Evolutionary conservation across 2,888 invertebrate species (phyloP).

Genomic region (Onchidella celtica): DNA sequence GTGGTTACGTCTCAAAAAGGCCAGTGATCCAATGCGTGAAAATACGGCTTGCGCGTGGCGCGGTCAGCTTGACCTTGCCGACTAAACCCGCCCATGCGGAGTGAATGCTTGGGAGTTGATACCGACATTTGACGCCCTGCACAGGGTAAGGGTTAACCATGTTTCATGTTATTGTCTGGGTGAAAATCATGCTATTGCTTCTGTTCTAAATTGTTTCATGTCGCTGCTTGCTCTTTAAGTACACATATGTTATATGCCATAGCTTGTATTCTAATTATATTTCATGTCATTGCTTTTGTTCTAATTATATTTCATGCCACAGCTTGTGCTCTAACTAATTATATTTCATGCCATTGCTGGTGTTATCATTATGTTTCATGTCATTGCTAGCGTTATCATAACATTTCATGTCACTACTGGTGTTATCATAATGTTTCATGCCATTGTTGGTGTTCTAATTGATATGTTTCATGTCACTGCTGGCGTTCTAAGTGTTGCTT

Average conservation of each 20-base stretch:
- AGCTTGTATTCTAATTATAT: neutral
- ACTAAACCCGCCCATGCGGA: too few species aligned
- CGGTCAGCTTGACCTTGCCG: too few species aligned
- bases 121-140: too few species aligned
- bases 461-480: neutral
- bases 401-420: neutral
- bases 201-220: neutral
- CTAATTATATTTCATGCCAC: neutral
- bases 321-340: neutral
- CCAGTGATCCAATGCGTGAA: too few species aligned
- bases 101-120: too few species aligned
- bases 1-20: too few species aligned
- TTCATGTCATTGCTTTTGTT: neutral
- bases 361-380: neutral
- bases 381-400: neutral
- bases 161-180: neutral
- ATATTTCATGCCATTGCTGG: neutral
- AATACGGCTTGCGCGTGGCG: too few species aligned
- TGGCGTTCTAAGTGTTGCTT: neutral
- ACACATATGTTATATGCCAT: neutral
- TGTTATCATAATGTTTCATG: neutral
- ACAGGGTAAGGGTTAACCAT: too few species aligned
- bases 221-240: neutral
- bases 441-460: neutral
- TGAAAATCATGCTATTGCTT: neutral